Base-by-base conservation (phyloP, 2,888 invertebrate genomes). In the Tolmerus cingulatus region DNA sequence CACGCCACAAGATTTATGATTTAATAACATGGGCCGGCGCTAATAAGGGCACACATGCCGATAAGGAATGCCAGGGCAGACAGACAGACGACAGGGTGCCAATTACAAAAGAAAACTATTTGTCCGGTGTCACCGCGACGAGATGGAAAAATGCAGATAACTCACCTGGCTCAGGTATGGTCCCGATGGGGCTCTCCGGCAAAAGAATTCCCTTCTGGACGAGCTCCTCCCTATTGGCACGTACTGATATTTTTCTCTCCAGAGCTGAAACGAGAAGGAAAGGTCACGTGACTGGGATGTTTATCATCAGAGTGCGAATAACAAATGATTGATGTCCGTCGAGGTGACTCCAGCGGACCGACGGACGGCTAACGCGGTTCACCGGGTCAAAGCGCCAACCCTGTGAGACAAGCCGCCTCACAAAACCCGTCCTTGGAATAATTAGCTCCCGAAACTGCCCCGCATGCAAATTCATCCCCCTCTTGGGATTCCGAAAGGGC, bases 181-280 rank as follows among this genome's bases (percentile, higher is more conserved):
- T 96, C 90, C 96, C 95, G 91, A 96, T 94, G 90, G 97, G 96
- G 94, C 96, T 97, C 92, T 98, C 98, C 90, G 98, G 97, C 92
- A 97, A 93, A 90, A 98, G 95, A 91, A 98, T 98, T 91, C 98
- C 98, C 94, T 98, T 98, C 94, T 98, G 97, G 93, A 98, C 97
- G 94, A 98, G 95, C 93, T 98, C 98, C 93, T 98, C 98, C 94
- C 98, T 95, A 94, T 98, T 98, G 93, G 98, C 97, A 94, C 98
- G 96, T 95, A 98, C 97, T 93, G 98, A 98, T 94, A 99, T 98
- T 94, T 98, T 98, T 93, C 98, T 96, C 94, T 99, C 98, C 94
- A 99, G 95, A 90, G 98, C 98, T 98, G 94, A 89, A 94, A 94
- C 74, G 86, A 86, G 57, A 57, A 84, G 74, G 8, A 55, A 23